A percentile compares a stretch with the other conserved stretches of the same genome.
These are phyloP conservation scores for Conus canariensis DNA, from an alignment of 2,888 invertebrate genomes.

Conservation along the genomic window DNA sequence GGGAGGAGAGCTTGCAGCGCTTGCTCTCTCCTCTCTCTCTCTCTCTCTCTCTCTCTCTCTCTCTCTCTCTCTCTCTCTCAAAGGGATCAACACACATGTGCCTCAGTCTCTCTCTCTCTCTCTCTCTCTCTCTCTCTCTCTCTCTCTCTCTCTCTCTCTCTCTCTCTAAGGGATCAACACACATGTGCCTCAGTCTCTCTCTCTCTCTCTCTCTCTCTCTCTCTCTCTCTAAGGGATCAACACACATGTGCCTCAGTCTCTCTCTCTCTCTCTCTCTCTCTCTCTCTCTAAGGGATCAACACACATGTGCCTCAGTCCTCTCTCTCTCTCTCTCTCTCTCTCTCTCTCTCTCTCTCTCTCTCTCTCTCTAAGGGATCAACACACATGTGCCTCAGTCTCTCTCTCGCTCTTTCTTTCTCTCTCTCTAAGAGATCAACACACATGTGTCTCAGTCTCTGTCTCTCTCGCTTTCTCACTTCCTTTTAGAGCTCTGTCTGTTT, in stretches of 20 bases:
- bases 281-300: too few species aligned
- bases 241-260: background rate
- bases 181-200: background rate
- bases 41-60: background rate
- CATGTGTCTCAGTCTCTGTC: background rate
- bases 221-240: background rate
- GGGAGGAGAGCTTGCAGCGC: too few species aligned
- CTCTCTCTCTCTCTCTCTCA: background rate
- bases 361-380: background rate
- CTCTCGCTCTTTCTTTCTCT: background rate
- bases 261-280: background rate
- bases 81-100: background rate
- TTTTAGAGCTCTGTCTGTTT: too few species aligned
- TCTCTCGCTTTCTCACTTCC: background rate
- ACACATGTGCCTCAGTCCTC: background rate
- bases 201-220: background rate
- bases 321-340: background rate
- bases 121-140: background rate
- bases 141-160: too few species aligned
- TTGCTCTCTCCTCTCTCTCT: background rate
- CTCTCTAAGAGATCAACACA: too few species aligned
- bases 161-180: too few species aligned
- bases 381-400: background rate
- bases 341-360: background rate
- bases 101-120: slow-evolving; percentile 6